Evolutionary conservation across 2,113 vertebrate species (phyloP).

Genomic region (Verasper variegatus): DNA sequence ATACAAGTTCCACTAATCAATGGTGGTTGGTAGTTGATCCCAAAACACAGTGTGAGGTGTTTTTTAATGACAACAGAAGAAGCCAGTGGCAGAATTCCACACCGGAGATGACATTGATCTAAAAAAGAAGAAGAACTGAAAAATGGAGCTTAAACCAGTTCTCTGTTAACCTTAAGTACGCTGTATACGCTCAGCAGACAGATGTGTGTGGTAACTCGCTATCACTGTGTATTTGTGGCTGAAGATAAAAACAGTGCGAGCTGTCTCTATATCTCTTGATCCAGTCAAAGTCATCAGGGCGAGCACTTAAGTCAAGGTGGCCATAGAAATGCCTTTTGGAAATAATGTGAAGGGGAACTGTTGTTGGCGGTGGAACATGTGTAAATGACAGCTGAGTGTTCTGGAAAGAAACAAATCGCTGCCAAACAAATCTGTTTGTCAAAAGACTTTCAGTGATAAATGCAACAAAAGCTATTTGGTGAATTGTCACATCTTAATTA

Average conservation of each 20-base stretch:
- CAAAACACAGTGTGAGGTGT: no score
- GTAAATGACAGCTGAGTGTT: conserved; percentile 50
- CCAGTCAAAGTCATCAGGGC: conserved; percentile 16
- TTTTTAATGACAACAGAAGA: no score
- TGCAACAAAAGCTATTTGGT: not conserved
- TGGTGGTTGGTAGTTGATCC: no score
- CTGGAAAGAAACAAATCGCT: conserved; percentile 36
- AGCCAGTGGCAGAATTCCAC: no score
- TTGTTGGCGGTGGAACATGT: conserved; percentile 26
- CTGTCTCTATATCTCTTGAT: conserved; percentile 12
- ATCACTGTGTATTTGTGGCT: not conserved
- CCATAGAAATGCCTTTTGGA: conserved; percentile 43
- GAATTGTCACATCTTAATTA: conserved; percentile 2
- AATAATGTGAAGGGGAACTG: conserved; percentile 26
- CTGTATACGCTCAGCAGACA: not conserved
- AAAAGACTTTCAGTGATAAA: conserved; percentile 22
- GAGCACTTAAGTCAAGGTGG: conserved; percentile 37
- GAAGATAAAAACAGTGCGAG: not conserved
- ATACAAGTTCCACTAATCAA: no score
- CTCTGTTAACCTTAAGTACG: not conserved
- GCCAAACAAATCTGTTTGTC: conserved; percentile 48
- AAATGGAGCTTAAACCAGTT: no score
- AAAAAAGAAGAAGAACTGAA: no score
- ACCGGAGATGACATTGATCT: no score
- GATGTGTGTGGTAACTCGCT: not conserved